Percentiles rank a stretch among this genome's conserved stretches.
These are phyloP conservation scores for Phrixothrix hirtus DNA, from an alignment of 2,888 invertebrate species.

Conservation along the genomic window DNA sequence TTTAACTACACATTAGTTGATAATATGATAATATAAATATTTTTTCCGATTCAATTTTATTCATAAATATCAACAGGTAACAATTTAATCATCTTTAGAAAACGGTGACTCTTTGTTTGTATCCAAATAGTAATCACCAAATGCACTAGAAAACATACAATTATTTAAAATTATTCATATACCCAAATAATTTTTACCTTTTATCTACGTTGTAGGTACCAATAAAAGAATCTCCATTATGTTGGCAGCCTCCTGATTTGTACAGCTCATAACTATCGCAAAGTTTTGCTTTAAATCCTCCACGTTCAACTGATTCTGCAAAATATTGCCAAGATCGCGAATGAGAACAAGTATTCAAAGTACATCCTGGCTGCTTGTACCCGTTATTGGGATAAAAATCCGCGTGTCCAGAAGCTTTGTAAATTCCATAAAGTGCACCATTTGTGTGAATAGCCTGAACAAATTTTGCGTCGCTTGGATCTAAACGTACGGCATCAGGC, in stretches of 20 bases:
- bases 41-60: too few relatives aligned
- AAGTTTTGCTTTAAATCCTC: slow-evolving; percentile 38
- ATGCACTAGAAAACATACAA: not conserved
- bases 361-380: slow-evolving; percentile 31
- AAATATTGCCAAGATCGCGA: slow-evolving; percentile 48
- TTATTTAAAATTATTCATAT: not conserved
- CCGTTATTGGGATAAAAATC: slow-evolving; percentile 36
- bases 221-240: not conserved
- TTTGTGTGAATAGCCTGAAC: too few relatives aligned
- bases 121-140: slow-evolving; percentile 2
- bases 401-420: slow-evolving; percentile 28
- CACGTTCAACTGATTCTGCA: too few relatives aligned
- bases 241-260: not conserved
- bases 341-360: slow-evolving; percentile 46
- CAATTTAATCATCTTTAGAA: too few relatives aligned
- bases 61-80: too few relatives aligned
- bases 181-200: not conserved
- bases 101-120: not conserved
- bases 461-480: slow-evolving; percentile 32
- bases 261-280: not conserved
- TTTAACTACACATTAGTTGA: too few relatives aligned
- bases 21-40: too few relatives aligned
- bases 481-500: slow-evolving; percentile 19
- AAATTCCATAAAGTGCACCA: slow-evolving; percentile 27
- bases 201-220: not conserved